These are phyloP conservation scores for Chondrilla cf. caribensis DNA, from an alignment of 37 sponge, comb jelly and placozoan species.

Conservation along the genomic window DNA sequence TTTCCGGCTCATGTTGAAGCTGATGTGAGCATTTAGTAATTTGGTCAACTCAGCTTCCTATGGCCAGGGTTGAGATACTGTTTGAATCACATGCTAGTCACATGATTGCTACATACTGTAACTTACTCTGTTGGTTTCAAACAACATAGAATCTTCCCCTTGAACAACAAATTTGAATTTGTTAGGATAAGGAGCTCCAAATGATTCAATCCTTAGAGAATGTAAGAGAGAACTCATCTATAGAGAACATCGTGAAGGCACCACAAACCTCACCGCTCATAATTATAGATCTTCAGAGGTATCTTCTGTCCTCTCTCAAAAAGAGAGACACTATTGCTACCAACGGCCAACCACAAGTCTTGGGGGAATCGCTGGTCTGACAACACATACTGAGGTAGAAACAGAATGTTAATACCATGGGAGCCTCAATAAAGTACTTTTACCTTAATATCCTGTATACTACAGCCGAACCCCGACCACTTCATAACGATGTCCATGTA, in stretches of 20 bases:
- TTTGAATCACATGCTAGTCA: neutral
- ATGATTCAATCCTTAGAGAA: slow-evolving; percentile 78
- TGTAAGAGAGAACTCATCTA: no score
- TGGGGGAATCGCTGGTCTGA: slow-evolving; percentile 70
- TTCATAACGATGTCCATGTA: slow-evolving; percentile 79
- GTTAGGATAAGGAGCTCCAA: slow-evolving; percentile 72
- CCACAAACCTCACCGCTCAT: slow-evolving; percentile 52
- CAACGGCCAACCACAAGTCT: slow-evolving; percentile 76
- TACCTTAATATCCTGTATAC: slow-evolving; percentile 73
- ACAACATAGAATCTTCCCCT: slow-evolving; percentile 49
- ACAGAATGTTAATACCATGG: neutral
- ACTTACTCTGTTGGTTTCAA: slow-evolving; percentile 65
- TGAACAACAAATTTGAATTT: slow-evolving; percentile 61
- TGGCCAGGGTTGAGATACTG: neutral
- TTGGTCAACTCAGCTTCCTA: slow-evolving; percentile 70
- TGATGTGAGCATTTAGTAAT: slow-evolving; percentile 69
- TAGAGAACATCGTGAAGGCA: no score
- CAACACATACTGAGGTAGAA: slow-evolving; percentile 42
- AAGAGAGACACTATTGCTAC: slow-evolving; percentile 52
- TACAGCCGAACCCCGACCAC: slow-evolving; percentile 77
- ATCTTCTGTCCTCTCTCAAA: slow-evolving; percentile 59
- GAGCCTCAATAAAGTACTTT: neutral
- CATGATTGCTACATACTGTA: neutral
- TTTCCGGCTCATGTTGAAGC: slow-evolving; percentile 18
- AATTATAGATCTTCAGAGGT: slow-evolving; percentile 49